phyloP scores from a whole-genome alignment of 2,888 invertebrate species.

The Caenorhabditis panamensis region DNA sequence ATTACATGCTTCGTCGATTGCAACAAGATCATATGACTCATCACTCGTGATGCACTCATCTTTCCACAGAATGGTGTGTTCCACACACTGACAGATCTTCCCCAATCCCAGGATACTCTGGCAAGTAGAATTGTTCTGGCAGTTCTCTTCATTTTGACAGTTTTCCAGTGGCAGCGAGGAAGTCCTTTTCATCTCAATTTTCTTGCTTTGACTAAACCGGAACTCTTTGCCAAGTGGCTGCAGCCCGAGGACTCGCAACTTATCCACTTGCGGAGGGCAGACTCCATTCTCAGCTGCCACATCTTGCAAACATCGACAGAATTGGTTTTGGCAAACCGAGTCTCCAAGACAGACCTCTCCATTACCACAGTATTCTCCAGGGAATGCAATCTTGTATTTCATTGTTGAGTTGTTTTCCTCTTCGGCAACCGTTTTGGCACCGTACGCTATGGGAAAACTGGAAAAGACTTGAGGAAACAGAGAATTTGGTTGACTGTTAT shows the following conservation, averaged over 20 bases:
- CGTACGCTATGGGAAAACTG: conserved; percentile 62
- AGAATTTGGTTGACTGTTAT: conserved; percentile 28
- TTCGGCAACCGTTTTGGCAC: conserved; percentile 61
- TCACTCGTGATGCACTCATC: conserved; percentile 68
- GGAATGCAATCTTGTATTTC: conserved; percentile 70
- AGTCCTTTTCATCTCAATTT: conserved; percentile 49
- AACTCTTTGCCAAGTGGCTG: conserved; percentile 42
- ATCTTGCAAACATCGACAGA: conserved; percentile 76
- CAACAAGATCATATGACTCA: conserved; percentile 56
- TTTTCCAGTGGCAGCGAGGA: conserved; percentile 69
- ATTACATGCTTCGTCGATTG: conserved; percentile 66
- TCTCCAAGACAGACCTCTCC: conserved; percentile 74
- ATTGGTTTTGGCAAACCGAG: conserved; percentile 71
- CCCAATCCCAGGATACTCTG: conserved; percentile 69
- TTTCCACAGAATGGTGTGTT: conserved; percentile 62
- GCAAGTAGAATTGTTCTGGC: conserved; percentile 74
- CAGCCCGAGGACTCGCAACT: conserved; percentile 39
- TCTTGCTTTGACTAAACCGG: conserved; percentile 48
- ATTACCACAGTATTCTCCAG: conserved; percentile 77
- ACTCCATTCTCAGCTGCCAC: conserved; percentile 72
- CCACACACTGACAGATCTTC: conserved; percentile 74
- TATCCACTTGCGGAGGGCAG: conserved; percentile 64
- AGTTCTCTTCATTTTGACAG: conserved; percentile 71
- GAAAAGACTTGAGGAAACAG: conserved; percentile 53
- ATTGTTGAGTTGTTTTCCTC: conserved; percentile 46